Evolutionary conservation across 2,113 vertebrate genomes (phyloP).

Genomic region (Sylvicapra grimmia): DNA sequence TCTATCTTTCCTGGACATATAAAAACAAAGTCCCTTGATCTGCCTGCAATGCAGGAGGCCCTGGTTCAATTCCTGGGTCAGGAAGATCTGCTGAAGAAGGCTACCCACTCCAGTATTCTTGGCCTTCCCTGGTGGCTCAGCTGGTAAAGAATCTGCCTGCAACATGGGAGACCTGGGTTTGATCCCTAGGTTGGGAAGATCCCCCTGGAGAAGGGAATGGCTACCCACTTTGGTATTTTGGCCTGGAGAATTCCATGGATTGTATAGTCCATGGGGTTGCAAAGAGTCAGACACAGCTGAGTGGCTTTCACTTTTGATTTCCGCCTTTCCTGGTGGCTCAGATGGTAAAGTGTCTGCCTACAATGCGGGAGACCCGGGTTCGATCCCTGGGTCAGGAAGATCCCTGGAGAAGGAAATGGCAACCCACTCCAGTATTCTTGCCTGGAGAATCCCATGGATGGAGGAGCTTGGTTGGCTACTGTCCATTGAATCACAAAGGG

Average conservation of each 20-base stretch:
- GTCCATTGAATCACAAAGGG: no score
- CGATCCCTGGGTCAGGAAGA: no score
- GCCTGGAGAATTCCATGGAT: neutral
- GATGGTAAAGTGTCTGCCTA: no score
- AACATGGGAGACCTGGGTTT: neutral
- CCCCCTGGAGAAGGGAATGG: neutral
- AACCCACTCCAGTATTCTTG: no score
- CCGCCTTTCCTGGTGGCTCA: neutral
- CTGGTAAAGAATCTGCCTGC: neutral
- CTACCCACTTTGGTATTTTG: neutral
- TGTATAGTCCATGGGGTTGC: neutral
- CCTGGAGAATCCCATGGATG: no score
- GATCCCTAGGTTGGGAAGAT: neutral
- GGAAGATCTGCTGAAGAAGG: neutral
- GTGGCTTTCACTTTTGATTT: neutral
- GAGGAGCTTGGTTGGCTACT: no score
- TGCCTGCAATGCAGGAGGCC: neutral
- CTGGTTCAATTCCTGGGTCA: neutral
- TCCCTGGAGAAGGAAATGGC: no score
- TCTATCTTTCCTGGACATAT: neutral
- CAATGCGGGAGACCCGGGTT: rapidly evolving
- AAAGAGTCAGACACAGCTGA: neutral
- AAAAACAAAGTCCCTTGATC: neutral
- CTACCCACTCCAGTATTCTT: neutral
- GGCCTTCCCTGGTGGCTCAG: neutral